phyloP scores from a whole-genome alignment of 2,888 invertebrate genomes.

The Protophormia terraenovae region DNA sequence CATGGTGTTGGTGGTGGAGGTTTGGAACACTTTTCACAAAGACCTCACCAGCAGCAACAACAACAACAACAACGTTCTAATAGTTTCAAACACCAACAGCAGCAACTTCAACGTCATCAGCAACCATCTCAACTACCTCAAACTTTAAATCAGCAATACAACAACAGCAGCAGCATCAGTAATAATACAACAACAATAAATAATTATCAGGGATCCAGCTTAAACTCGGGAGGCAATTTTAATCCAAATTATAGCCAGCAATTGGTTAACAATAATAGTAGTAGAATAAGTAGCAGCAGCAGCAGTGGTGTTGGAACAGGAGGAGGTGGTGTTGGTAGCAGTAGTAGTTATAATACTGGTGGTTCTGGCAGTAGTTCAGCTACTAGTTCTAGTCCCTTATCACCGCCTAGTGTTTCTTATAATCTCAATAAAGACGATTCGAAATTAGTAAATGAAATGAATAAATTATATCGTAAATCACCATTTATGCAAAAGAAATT shows the following conservation, averaged over 20 bases:
- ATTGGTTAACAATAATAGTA: not conserved
- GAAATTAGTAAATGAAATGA: conserved; percentile 74
- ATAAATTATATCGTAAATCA: conserved; percentile 79
- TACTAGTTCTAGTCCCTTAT: conserved; percentile 70
- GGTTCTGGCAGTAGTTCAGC: conserved; percentile 71
- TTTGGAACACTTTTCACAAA: conserved; percentile 44
- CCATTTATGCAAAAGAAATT: conserved; percentile 80
- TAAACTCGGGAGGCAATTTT: too few species aligned
- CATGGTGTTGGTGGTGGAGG: conserved; percentile 30
- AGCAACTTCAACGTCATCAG: conserved; percentile 66
- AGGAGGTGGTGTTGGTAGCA: not conserved
- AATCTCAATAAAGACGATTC: conserved; percentile 64
- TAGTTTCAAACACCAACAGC: conserved; percentile 66
- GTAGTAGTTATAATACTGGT: conserved; percentile 51
- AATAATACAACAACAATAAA: conserved; percentile 60
- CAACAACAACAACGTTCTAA: conserved; percentile 65
- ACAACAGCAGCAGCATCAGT: conserved; percentile 48
- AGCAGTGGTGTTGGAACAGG: not conserved
- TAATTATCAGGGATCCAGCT: conserved; percentile 68
- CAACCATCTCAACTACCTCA: conserved; percentile 72
- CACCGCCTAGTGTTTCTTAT: conserved; percentile 66
- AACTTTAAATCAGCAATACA: conserved; percentile 66
- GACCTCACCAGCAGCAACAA: conserved; percentile 50
- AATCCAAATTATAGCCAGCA: not conserved
- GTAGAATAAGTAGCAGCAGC: not conserved